Percentiles rank a stretch among this genome's conserved stretches.
Conservation (phyloP, 2,888 invertebrate genomes). For the Cylloceria caligata region DNA sequence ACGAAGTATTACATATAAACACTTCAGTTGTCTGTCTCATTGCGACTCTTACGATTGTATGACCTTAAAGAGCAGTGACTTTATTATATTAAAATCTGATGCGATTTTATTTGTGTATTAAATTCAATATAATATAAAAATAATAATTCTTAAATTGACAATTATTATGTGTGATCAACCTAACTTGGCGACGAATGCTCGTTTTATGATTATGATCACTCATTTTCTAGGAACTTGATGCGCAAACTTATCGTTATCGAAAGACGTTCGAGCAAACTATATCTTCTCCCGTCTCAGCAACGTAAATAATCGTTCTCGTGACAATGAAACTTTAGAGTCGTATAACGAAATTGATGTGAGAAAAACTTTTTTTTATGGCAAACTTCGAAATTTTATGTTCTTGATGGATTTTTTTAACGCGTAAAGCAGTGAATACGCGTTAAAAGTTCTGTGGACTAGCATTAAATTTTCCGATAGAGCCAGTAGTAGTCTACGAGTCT, state of each 20-base stretch:
- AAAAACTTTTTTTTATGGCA: constrained; percentile 53
- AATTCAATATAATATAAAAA: background rate
- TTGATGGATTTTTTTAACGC: constrained; percentile 40
- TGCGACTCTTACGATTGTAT: no score
- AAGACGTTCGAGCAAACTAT: constrained; percentile 41
- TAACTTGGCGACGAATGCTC: background rate
- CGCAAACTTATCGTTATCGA: constrained; percentile 11
- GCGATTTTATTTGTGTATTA: background rate
- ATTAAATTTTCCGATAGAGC: constrained; percentile 38
- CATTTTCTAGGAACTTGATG: background rate
- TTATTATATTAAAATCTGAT: no score
- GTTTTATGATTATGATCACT: background rate
- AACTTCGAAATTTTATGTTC: constrained; percentile 48
- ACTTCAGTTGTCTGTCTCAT: no score
- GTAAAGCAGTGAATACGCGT: background rate
- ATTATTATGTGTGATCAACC: background rate
- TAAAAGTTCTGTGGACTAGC: constrained; percentile 12
- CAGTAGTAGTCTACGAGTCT: background rate
- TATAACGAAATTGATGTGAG: constrained; percentile 44
- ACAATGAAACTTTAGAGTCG: constrained; percentile 56
- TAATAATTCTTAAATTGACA: background rate
- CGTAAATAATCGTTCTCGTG: constrained; percentile 51
- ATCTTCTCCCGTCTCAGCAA: constrained; percentile 32
- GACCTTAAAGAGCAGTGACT: no score
- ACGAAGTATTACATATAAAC: no score